Conservation (phyloP, 2,888 invertebrate species). For the Tiliacea citrago region DNA sequence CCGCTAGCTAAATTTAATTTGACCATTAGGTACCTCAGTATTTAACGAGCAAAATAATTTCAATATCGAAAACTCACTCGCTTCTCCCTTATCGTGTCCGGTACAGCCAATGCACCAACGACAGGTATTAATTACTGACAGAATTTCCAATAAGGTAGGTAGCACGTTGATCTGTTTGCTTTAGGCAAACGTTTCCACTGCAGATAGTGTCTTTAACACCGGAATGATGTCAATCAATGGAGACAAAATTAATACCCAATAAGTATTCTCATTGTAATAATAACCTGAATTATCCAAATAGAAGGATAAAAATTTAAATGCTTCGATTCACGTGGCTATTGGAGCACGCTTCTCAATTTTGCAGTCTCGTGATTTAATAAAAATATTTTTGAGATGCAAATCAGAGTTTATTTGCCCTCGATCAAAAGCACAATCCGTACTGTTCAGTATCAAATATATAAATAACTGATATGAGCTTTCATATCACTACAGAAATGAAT, state of each 20-base stretch:
- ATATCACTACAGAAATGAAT: conserved; percentile 10
- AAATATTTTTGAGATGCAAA: neutral
- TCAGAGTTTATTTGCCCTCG: neutral
- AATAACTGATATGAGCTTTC: neutral
- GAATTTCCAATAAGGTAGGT: neutral
- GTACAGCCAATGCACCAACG: neutral
- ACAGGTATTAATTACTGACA: neutral
- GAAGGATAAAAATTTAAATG: too few relatives aligned
- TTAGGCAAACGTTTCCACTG: neutral
- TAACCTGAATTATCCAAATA: neutral
- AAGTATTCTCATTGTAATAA: neutral
- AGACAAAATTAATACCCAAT: neutral
- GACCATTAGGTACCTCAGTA: too few relatives aligned
- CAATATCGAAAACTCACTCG: neutral
- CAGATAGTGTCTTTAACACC: neutral
- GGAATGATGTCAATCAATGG: neutral
- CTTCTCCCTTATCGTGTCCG: neutral
- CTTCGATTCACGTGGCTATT: too few relatives aligned
- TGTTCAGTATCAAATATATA: neutral
- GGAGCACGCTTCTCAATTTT: neutral
- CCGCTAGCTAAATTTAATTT: too few relatives aligned
- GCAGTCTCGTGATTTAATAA: neutral
- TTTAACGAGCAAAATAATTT: neutral
- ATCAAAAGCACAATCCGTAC: neutral
- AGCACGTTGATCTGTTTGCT: neutral